Evolutionary conservation across 2,888 invertebrate species (phyloP).

Genomic region (Cheilosia grossa): DNA sequence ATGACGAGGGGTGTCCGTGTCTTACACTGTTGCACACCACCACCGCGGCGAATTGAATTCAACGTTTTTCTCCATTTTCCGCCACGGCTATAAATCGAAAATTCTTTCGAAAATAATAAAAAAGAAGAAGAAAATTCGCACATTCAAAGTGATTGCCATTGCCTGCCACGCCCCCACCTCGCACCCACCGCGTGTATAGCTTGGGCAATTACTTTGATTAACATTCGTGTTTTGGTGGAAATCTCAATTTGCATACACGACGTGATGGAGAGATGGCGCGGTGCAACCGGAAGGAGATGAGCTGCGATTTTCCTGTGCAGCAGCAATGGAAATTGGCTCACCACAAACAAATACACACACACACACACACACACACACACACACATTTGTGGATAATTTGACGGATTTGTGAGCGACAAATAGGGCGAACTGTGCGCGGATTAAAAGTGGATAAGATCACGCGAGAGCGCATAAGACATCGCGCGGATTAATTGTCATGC

Average conservation of each 20-base stretch:
- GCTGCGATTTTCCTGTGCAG: slow-evolving; percentile 45
- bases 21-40: neutral
- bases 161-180: slow-evolving; percentile 66
- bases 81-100: slow-evolving; percentile 56
- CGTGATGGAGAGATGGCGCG: slow-evolving; percentile 2
- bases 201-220: slow-evolving; percentile 73
- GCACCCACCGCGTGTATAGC: slow-evolving; percentile 33
- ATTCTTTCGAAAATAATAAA: slow-evolving; percentile 46
- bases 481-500: slow-evolving; percentile 55
- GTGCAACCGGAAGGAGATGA: slow-evolving; percentile 44
- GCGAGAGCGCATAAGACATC: slow-evolving; percentile 31
- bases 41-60: slow-evolving; percentile 58
- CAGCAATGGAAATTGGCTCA: slow-evolving; percentile 49
- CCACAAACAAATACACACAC: slow-evolving; percentile 13
- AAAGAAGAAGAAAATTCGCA: slow-evolving; percentile 53
- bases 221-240: slow-evolving; percentile 73
- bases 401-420: slow-evolving; percentile 59
- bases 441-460: slow-evolving; percentile 70
- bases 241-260: slow-evolving; percentile 66
- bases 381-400: slow-evolving; percentile 31
- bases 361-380: neutral
- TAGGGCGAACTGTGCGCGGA: slow-evolving; percentile 28
- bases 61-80: slow-evolving; percentile 66
- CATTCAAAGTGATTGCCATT: slow-evolving; percentile 67
- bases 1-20: slow-evolving; percentile 1